A percentile compares a stretch with the other conserved stretches of the same genome.
Evolutionary conservation across 2,113 vertebrate species (phyloP).

Genomic region (Syngnathus scovelli): DNA sequence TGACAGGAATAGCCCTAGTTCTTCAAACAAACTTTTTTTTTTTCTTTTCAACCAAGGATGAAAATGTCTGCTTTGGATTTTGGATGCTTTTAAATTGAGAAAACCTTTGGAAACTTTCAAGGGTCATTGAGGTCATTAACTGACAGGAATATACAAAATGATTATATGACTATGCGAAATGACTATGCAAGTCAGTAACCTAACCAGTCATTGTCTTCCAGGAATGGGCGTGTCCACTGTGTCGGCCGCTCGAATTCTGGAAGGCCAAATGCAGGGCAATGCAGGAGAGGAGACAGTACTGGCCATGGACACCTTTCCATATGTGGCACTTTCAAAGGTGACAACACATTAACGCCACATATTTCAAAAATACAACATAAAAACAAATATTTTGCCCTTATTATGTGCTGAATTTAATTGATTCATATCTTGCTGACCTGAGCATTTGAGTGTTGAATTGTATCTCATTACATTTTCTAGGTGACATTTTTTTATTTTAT

Average conservation of each 20-base stretch:
- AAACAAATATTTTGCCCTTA: background rate
- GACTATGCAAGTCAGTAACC: background rate
- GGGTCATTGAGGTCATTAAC: background rate
- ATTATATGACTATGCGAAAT: background rate
- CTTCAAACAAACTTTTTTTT: conserved; percentile 16
- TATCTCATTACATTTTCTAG: background rate
- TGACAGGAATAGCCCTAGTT: conserved; percentile 10
- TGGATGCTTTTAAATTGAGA: background rate
- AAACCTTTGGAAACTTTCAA: background rate
- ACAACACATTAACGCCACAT: conserved; percentile 4
- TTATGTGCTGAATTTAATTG: background rate
- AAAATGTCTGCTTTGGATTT: conserved; percentile 1
- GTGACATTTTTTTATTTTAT: background rate
- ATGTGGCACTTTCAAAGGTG: conserved; percentile 77
- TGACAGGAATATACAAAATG: background rate
- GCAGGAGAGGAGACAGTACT: conserved; percentile 71
- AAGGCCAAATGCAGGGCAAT: conserved; percentile 67
- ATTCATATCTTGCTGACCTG: background rate
- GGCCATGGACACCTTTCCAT: conserved; percentile 75
- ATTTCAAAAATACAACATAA: background rate
- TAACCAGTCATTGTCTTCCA: conserved; percentile 35
- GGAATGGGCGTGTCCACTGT: conserved; percentile 78
- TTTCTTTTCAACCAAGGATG: background rate
- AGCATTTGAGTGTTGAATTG: background rate
- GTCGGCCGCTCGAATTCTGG: conserved; percentile 73